phyloP scores from a whole-genome alignment of 2,113 vertebrate species.

The Anguilla japonica region DNA sequence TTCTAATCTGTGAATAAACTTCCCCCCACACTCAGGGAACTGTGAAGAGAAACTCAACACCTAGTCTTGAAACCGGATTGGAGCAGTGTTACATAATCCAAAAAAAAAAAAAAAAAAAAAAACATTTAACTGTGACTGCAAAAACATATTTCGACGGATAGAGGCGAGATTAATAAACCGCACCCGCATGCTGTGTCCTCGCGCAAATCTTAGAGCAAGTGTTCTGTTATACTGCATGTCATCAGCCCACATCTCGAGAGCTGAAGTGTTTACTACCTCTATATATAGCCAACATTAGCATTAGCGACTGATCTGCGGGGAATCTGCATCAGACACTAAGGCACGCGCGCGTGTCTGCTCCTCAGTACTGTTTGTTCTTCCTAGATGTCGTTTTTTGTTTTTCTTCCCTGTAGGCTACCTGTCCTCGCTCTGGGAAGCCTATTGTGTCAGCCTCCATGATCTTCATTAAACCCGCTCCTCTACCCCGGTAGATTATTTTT shows the following conservation, averaged over 20 bases:
- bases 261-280: slow-evolving; percentile 29
- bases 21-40: neutral
- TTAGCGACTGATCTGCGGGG: slow-evolving; percentile 46
- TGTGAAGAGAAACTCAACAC: neutral
- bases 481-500: neutral
- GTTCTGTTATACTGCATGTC: slow-evolving; percentile 4
- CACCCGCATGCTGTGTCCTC: neutral
- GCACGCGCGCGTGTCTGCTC: neutral
- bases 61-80: neutral
- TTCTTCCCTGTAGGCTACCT: no score
- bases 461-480: neutral
- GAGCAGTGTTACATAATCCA: neutral
- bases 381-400: neutral
- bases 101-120: neutral
- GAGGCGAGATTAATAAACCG: neutral
- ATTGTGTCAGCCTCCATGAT: neutral
- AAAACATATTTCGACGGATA: neutral
- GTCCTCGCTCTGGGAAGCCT: neutral
- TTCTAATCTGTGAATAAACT: neutral
- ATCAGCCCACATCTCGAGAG: slow-evolving; percentile 16
- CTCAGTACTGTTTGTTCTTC: neutral
- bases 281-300: slow-evolving; percentile 56
- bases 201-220: neutral
- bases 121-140: neutral
- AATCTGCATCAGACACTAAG: slow-evolving; percentile 39